Evolutionary conservation across 1,140 invertebrate genomes (phyloP).

Genomic region (Pogonomyrmex californicus): DNA sequence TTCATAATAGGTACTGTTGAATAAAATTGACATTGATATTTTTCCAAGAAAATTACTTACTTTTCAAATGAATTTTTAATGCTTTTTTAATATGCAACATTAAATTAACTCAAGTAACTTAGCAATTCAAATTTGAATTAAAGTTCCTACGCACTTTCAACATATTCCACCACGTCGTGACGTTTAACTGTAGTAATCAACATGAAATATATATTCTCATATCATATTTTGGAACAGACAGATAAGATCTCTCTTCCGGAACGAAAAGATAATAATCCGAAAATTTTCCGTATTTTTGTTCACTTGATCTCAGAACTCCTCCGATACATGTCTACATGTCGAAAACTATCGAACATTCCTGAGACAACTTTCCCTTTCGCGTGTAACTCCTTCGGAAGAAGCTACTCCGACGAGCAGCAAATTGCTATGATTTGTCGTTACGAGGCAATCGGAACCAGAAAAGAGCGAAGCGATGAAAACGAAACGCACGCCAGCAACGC

Average conservation of each 20-base stretch:
- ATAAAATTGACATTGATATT: not conserved
- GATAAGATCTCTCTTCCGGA: no score
- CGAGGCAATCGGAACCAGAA: not conserved
- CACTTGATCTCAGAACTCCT: not conserved
- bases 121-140: not conserved
- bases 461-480: slow-evolving; percentile 19
- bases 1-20: not conserved
- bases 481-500: not conserved
- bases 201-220: not conserved
- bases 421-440: not conserved
- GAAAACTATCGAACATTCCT: slow-evolving; percentile 5
- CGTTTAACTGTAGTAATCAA: not conserved
- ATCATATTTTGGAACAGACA: not conserved
- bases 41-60: not conserved
- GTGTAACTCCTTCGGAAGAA: not conserved
- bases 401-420: not conserved
- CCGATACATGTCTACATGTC: no score
- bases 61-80: not conserved
- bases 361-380: not conserved
- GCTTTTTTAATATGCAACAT: not conserved
- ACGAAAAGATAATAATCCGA: not conserved
- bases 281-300: not conserved
- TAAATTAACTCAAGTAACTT: not conserved
- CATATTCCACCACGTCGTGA: not conserved
- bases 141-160: not conserved